A percentile compares a stretch with the other conserved stretches of the same genome.
phyloP scores from a whole-genome alignment of 92 coral and sea anemone species.

The Ricordea florida region DNA sequence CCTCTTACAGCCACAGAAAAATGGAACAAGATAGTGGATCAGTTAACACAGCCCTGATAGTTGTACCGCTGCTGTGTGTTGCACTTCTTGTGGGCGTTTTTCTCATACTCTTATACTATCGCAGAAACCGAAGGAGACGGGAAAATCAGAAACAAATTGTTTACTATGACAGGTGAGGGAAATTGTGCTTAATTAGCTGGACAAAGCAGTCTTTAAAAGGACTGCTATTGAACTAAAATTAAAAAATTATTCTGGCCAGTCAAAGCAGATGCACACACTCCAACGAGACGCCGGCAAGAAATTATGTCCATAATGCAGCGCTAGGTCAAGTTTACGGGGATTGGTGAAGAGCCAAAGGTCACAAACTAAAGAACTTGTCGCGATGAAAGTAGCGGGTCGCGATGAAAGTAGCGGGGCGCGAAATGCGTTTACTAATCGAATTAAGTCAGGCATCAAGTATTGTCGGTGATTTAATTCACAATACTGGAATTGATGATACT shows the following conservation, averaged over 20 bases:
- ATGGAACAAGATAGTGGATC: background rate
- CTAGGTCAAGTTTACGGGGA: too few species aligned
- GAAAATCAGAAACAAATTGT: background rate
- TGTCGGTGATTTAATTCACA: too few species aligned
- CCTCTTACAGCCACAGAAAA: constrained; percentile 1
- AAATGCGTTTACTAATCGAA: too few species aligned
- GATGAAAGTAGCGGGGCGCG: too few species aligned
- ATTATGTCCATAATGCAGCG: too few species aligned
- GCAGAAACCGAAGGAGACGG: background rate
- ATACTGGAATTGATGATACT: too few species aligned
- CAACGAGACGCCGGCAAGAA: too few species aligned
- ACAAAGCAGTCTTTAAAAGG: background rate
- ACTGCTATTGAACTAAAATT: background rate
- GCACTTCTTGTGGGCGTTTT: background rate
- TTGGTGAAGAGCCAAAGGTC: too few species aligned
- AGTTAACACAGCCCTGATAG: background rate
- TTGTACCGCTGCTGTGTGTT: background rate
- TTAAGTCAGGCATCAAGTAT: too few species aligned
- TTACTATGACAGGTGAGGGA: background rate
- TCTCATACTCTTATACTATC: background rate
- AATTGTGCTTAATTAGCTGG: background rate
- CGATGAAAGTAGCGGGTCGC: too few species aligned
- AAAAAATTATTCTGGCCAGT: background rate
- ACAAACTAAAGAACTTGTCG: too few species aligned
- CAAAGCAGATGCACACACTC: too few species aligned